Conservation (phyloP, 2,888 invertebrate genomes). For the Pristionchus exspectatus region DNA sequence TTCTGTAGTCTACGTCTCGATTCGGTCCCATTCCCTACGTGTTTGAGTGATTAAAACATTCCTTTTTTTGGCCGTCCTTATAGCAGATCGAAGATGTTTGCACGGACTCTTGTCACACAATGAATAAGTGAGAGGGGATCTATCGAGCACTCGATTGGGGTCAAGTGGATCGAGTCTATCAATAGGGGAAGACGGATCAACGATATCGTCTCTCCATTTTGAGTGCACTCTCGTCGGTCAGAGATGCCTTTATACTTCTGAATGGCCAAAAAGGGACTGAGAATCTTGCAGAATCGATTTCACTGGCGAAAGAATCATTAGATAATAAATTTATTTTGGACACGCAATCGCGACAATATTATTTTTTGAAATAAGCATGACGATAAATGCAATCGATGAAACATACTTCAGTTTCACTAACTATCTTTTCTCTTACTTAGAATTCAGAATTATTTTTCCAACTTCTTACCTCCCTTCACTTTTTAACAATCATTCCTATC, state of each 20-base stretch:
- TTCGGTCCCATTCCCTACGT: not conserved
- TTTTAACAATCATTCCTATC: not conserved
- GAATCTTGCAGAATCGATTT: no score
- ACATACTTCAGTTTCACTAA: not conserved
- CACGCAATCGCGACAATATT: no score
- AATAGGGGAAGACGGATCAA: not conserved
- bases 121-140: not conserved
- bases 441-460: not conserved
- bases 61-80: not conserved
- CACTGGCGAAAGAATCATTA: no score
- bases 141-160: conserved; percentile 26
- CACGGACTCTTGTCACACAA: conserved; percentile 39
- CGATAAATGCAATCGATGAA: not conserved
- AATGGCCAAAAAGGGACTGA: no score
- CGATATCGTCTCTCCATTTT: not conserved
- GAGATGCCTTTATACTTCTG: no score
- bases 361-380: no score
- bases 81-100: conserved; percentile 20
- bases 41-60: conserved; percentile 2
- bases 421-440: no score
- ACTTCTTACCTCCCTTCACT: not conserved
- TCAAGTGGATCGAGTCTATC: not conserved
- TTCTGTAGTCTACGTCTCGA: not conserved
- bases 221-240: not conserved
- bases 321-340: no score